phyloP scores from a whole-genome alignment of 1,140 invertebrate genomes.

The Drosophila elegans region DNA sequence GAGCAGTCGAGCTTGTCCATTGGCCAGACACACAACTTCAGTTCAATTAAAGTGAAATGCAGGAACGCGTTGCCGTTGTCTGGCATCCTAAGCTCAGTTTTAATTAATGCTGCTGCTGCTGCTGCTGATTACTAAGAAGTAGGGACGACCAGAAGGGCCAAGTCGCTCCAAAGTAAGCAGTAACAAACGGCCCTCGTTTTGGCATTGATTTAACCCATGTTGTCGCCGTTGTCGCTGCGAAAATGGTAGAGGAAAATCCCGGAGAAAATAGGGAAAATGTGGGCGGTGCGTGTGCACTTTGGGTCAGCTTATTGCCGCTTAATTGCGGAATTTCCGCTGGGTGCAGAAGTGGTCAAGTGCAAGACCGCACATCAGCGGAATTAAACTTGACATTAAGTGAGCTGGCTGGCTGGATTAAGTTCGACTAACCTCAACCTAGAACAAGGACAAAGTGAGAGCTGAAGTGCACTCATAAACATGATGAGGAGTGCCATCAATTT shows the following conservation, averaged over 20 bases:
- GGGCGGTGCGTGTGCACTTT: conserved; percentile 52
- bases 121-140: conserved; percentile 45
- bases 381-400: conserved; percentile 41
- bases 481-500: conserved; percentile 29
- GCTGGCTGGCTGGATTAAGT: conserved; percentile 21
- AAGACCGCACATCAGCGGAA: conserved; percentile 28
- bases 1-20: conserved; percentile 10
- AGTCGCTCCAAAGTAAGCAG: conserved; percentile 36
- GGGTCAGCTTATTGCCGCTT: conserved; percentile 71
- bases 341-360: conserved; percentile 27
- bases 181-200: conserved; percentile 60
- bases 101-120: conserved; percentile 72
- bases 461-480: conserved; percentile 20
- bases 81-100: conserved; percentile 54
- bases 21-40: conserved; percentile 14
- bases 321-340: conserved; percentile 56
- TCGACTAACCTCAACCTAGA: conserved; percentile 23
- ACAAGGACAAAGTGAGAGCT: conserved; percentile 8
- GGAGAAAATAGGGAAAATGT: conserved; percentile 44
- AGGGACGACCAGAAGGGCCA: background rate
- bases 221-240: conserved; percentile 34
- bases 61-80: conserved; percentile 44
- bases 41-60: conserved; percentile 39
- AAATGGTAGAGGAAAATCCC: background rate
- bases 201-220: conserved; percentile 61